These are phyloP conservation scores for Drepana falcataria DNA, from an alignment of 2,888 invertebrate species.

Conservation along the genomic window DNA sequence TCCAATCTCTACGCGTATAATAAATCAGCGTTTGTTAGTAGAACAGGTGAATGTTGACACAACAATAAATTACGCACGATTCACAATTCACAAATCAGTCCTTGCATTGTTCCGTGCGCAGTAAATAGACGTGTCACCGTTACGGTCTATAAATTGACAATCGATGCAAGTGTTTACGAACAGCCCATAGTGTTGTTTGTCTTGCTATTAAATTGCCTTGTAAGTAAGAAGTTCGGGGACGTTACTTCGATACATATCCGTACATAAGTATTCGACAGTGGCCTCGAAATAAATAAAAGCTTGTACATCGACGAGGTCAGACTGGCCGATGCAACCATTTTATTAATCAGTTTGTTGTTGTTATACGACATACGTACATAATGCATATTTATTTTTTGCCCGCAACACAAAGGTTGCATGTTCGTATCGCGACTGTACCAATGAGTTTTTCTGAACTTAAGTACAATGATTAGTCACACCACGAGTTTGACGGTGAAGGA, in stretches of 20 bases:
- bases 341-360: slow-evolving; percentile 13
- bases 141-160: slow-evolving; percentile 4
- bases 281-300: slow-evolving; percentile 38
- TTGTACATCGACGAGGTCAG: slow-evolving; percentile 26
- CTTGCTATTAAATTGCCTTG: neutral
- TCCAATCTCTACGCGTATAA: neutral
- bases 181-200: neutral
- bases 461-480: slow-evolving; percentile 11
- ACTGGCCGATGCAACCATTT: slow-evolving; percentile 9
- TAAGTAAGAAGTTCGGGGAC: slow-evolving; percentile 10
- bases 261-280: slow-evolving; percentile 30
- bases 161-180: neutral
- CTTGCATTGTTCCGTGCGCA: slow-evolving; percentile 5
- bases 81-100: neutral
- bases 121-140: slow-evolving; percentile 3
- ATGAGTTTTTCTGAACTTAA: neutral
- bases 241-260: slow-evolving; percentile 13
- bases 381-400: slow-evolving; percentile 1
- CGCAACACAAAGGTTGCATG: too few species aligned
- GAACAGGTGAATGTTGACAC: slow-evolving; percentile 4
- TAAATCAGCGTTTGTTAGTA: neutral
- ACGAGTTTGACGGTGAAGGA: too few species aligned
- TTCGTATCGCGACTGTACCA: too few species aligned
- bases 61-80: neutral
- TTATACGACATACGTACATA: slow-evolving; percentile 12